A percentile compares a stretch with the other conserved stretches of the same genome.
phyloP scores from a whole-genome alignment of 1,140 invertebrate species.

The Sycobia sp. region DNA sequence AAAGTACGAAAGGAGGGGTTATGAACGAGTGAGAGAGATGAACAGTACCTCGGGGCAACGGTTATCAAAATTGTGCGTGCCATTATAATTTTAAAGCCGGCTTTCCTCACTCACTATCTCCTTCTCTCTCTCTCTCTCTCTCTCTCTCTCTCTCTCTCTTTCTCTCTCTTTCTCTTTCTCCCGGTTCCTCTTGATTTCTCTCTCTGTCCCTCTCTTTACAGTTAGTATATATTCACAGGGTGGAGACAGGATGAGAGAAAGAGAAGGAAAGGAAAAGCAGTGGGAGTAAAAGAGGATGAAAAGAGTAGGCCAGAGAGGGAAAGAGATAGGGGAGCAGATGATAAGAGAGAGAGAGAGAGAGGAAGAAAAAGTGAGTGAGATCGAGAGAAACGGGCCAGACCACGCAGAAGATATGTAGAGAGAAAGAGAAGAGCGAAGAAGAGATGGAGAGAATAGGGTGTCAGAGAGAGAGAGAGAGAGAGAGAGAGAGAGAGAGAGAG shows the following conservation, averaged over 20 bases:
- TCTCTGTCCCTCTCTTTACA: slow-evolving; percentile 12
- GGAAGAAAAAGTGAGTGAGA: not conserved
- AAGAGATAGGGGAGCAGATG: slow-evolving; percentile 45
- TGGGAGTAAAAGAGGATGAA: slow-evolving; percentile 31
- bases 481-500: slow-evolving; percentile 12
- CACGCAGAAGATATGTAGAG: slow-evolving; percentile 10
- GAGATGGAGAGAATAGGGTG: not conserved
- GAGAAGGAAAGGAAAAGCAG: slow-evolving; percentile 27
- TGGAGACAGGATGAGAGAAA: slow-evolving; percentile 36
- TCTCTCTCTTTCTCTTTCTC: slow-evolving; percentile 15
- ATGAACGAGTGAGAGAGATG: slow-evolving; percentile 3
- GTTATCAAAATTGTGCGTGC: slow-evolving; percentile 63
- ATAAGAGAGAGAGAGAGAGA: slow-evolving; percentile 21
- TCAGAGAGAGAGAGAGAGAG: not conserved
- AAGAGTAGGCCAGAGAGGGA: slow-evolving; percentile 38
- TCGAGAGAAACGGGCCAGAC: not conserved
- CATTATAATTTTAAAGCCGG: slow-evolving; percentile 64
- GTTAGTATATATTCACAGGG: slow-evolving; percentile 38
- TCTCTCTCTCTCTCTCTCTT: slow-evolving; percentile 14
- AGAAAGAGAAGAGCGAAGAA: not conserved
- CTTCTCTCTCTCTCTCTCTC: slow-evolving; percentile 1
- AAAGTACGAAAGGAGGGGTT: slow-evolving; percentile 27
- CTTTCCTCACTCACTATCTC: slow-evolving; percentile 52
- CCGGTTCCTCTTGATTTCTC: not conserved
- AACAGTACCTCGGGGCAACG: slow-evolving; percentile 48